phyloP scores from a whole-genome alignment of 2,797 vertebrate genomes.

The Loris lydekkerianus region DNA sequence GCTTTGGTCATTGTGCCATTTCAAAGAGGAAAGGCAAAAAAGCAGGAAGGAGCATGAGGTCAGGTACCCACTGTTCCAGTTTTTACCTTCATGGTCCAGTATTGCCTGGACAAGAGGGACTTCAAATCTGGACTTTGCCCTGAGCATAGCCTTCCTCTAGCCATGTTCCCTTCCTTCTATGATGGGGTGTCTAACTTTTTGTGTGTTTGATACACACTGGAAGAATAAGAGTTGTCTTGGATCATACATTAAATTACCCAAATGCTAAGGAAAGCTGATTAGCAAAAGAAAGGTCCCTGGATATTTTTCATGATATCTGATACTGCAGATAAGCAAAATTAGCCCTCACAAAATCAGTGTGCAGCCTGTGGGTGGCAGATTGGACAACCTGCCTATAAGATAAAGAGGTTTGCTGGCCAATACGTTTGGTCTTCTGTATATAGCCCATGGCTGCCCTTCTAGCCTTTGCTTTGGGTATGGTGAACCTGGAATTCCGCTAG shows the following conservation, averaged over 20 bases:
- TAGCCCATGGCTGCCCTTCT: rapidly evolving
- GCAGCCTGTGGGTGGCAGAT: too few species aligned
- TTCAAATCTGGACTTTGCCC: neutral
- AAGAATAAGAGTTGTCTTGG: too few species aligned
- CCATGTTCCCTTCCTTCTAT: neutral
- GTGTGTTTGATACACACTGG: too few species aligned
- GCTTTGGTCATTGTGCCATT: neutral
- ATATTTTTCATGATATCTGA: too few species aligned
- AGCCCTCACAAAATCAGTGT: too few species aligned
- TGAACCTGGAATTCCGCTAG: neutral
- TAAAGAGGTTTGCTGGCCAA: neutral
- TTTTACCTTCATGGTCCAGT: neutral
- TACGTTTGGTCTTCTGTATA: neutral
- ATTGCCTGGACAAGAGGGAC: neutral
- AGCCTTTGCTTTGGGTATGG: neutral
- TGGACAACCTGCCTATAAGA: neutral
- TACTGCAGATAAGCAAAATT: too few species aligned
- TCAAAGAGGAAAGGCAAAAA: neutral
- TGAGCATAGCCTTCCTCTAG: neutral
- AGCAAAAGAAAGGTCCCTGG: too few species aligned
- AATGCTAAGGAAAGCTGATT: too few species aligned
- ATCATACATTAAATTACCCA: too few species aligned
- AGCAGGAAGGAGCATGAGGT: neutral
- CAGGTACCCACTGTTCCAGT: neutral
- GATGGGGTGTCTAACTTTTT: too few species aligned